These are phyloP conservation scores for Gisinianus flammeolus DNA, from an alignment of 2,888 invertebrate species.

Conservation along the genomic window DNA sequence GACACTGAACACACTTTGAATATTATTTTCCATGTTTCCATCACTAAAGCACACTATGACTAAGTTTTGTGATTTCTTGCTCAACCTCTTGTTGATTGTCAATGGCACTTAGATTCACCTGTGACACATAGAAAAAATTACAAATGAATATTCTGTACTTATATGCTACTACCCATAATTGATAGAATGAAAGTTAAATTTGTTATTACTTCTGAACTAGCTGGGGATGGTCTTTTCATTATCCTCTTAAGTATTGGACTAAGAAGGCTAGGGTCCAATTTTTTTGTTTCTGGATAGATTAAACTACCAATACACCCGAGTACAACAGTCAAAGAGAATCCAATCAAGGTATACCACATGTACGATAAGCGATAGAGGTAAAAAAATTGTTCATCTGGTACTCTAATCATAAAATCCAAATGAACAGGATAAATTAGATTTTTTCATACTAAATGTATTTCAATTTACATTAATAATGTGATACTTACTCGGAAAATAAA, in stretches of 20 bases:
- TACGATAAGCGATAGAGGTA: constrained; percentile 63
- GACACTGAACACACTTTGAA: no score
- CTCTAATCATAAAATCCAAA: constrained; percentile 5
- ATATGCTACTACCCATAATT: no score
- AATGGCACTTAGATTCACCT: not conserved
- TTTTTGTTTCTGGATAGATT: constrained; percentile 49
- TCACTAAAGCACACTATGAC: not conserved
- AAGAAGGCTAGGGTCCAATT: constrained; percentile 47
- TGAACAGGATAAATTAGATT: not conserved
- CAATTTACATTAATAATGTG: no score
- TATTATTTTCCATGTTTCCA: no score
- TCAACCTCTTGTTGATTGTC: not conserved
- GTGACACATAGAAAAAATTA: not conserved
- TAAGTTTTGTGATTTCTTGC: not conserved
- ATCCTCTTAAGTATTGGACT: constrained; percentile 48
- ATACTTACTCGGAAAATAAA: no score
- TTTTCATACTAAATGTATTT: not conserved
- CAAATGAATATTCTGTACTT: not conserved
- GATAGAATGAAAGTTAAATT: not conserved
- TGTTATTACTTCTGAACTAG: constrained; percentile 10
- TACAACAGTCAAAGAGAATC: constrained; percentile 59
- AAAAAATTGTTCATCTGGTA: constrained; percentile 57
- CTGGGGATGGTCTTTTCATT: not conserved
- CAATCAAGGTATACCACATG: constrained; percentile 64
- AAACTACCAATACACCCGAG: constrained; percentile 49